Evolutionary conservation across 2,888 invertebrate genomes (phyloP).

Genomic region (Cordilura impudica): DNA sequence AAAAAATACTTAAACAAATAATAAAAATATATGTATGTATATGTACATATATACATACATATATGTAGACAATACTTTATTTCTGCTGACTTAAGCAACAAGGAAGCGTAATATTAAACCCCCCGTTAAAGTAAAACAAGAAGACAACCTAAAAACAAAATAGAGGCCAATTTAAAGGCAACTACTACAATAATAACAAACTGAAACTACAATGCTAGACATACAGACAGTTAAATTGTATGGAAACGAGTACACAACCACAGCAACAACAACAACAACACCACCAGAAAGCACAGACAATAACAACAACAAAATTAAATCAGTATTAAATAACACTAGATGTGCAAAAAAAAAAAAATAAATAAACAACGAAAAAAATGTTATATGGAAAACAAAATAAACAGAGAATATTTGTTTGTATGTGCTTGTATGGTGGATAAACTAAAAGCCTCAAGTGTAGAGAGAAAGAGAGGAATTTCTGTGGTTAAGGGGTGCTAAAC

Average conservation of each 20-base stretch:
- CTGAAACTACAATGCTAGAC: constrained; percentile 23
- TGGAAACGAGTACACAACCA: constrained; percentile 45
- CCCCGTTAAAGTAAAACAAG: neutral
- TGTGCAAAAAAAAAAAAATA: constrained; percentile 20
- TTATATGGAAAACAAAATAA: constrained; percentile 17
- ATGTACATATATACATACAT: too few species aligned
- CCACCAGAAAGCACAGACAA: constrained; percentile 33
- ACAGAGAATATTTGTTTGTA: constrained; percentile 12
- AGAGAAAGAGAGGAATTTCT: neutral
- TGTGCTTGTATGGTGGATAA: neutral
- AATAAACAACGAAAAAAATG: neutral
- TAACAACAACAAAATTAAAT: neutral
- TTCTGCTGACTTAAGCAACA: constrained; percentile 48
- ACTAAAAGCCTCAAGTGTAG: neutral
- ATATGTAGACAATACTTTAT: neutral
- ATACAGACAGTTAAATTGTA: constrained; percentile 49
- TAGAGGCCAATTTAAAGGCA: constrained; percentile 38
- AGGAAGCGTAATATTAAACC: constrained; percentile 54
- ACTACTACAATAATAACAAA: neutral
- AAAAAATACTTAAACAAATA: constrained; percentile 2
- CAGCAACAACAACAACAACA: constrained; percentile 17
- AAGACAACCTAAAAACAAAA: constrained; percentile 8
- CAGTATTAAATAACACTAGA: constrained; percentile 52
- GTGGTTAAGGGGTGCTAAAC: neutral
- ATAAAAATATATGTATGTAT: neutral